These are phyloP conservation scores for Macaria notata DNA, from an alignment of 2,888 invertebrate genomes.

Conservation along the genomic window DNA sequence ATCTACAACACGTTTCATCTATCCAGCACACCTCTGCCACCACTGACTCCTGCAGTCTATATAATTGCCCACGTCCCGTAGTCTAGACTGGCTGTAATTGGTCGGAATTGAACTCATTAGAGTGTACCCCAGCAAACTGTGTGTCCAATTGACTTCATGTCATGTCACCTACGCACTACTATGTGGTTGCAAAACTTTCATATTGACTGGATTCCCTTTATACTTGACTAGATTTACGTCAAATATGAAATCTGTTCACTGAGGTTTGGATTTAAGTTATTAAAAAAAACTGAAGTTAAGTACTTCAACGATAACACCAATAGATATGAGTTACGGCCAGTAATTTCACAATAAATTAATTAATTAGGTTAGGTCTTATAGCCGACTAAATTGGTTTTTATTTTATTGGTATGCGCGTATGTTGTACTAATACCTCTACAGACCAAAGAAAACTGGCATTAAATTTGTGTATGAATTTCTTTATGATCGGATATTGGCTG, in stretches of 20 bases:
- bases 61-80: constrained; percentile 12
- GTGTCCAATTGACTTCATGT: constrained; percentile 39
- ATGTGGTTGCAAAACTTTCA: constrained; percentile 11
- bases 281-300: not conserved
- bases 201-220: constrained; percentile 3
- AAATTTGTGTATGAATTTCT: no score
- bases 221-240: not conserved
- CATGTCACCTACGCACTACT: constrained; percentile 15
- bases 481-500: no score
- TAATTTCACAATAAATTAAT: not conserved
- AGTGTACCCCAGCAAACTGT: constrained; percentile 47
- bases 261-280: not conserved
- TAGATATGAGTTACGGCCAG: not conserved
- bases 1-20: no score
- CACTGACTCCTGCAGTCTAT: no score
- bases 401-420: no score
- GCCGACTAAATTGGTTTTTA: no score
- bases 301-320: no score
- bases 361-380: no score
- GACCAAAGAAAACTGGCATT: no score
- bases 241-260: not conserved
- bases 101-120: constrained; percentile 55
- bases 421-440: no score
- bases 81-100: constrained; percentile 47
- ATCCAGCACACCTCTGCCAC: no score